A percentile compares a stretch with the other conserved stretches of the same genome.
Evolutionary conservation across 1,140 invertebrate genomes (phyloP).

Genomic region (Portunus trituberculatus): DNA sequence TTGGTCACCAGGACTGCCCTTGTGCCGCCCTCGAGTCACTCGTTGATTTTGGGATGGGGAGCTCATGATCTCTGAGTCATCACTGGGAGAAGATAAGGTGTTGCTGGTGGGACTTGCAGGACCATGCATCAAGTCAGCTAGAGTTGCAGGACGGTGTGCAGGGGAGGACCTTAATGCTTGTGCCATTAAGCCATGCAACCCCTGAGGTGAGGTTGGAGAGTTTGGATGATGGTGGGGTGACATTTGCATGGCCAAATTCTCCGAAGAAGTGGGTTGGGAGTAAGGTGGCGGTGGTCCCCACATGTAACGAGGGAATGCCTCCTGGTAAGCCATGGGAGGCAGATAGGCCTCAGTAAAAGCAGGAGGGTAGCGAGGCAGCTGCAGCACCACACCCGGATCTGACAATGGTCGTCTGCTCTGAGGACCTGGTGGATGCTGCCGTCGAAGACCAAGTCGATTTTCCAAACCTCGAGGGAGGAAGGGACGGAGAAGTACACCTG

Average conservation of each 20-base stretch:
- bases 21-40: conserved; percentile 65
- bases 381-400: conserved; percentile 81
- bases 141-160: conserved; percentile 68
- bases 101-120: conserved; percentile 77
- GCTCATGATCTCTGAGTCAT: conserved; percentile 78
- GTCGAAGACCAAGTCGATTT: conserved; percentile 73
- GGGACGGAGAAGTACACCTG: conserved; percentile 74
- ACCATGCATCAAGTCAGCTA: conserved; percentile 73
- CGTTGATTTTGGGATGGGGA: conserved; percentile 69
- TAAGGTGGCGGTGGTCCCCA: conserved; percentile 89
- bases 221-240: conserved; percentile 60
- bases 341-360: conserved; percentile 81
- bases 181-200: conserved; percentile 76
- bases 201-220: conserved; percentile 79
- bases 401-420: conserved; percentile 82
- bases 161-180: conserved; percentile 72
- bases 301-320: conserved; percentile 82
- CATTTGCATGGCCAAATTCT: conserved; percentile 77
- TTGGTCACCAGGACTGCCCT: conserved; percentile 61
- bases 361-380: conserved; percentile 85
- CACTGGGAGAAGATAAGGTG: conserved; percentile 80
- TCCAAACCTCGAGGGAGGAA: conserved; percentile 77
- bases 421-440: conserved; percentile 62
- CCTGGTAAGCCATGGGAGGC: conserved; percentile 81
- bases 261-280: conserved; percentile 83